A percentile compares a stretch with the other conserved stretches of the same genome.
These are phyloP conservation scores for Drosophila aldrichi DNA, from an alignment of 2,888 invertebrate species.

Conservation along the genomic window DNA sequence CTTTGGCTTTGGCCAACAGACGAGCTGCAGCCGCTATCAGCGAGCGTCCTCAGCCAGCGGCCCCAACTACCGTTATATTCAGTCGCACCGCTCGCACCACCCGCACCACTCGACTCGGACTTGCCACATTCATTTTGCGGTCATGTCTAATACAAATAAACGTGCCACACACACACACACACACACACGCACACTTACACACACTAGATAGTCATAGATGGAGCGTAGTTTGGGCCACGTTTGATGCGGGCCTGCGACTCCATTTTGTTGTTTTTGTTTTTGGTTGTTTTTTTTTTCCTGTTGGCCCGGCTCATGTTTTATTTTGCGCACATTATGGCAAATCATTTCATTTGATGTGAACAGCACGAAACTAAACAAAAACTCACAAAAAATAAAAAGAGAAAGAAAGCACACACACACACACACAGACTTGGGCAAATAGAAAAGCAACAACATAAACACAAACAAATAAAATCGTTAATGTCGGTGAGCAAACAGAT, in stretches of 20 bases:
- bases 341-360: constrained; percentile 62
- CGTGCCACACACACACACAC: constrained; percentile 33
- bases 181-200: constrained; percentile 23
- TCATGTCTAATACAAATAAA: constrained; percentile 62
- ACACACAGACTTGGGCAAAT: neutral
- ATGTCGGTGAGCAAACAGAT: constrained; percentile 22
- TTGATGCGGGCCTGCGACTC: constrained; percentile 44
- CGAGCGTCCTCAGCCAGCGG: neutral
- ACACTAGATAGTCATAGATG: constrained; percentile 25
- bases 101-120: constrained; percentile 48
- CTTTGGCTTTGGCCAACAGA: constrained; percentile 40
- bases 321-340: constrained; percentile 70
- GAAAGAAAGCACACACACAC: neutral
- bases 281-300: neutral
- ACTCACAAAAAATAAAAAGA: neutral
- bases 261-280: constrained; percentile 6
- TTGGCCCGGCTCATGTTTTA: constrained; percentile 60
- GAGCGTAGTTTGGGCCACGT: constrained; percentile 41
- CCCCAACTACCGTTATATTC: neutral
- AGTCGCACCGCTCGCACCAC: constrained; percentile 20
- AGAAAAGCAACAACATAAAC: constrained; percentile 4
- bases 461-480: constrained; percentile 41
- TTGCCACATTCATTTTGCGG: constrained; percentile 64
- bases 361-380: constrained; percentile 9
- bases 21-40: constrained; percentile 41